Percentiles rank a stretch among this genome's conserved stretches.
Conservation (phyloP, 2,888 invertebrate genomes). For the Cryptophagus acutangulus region DNA sequence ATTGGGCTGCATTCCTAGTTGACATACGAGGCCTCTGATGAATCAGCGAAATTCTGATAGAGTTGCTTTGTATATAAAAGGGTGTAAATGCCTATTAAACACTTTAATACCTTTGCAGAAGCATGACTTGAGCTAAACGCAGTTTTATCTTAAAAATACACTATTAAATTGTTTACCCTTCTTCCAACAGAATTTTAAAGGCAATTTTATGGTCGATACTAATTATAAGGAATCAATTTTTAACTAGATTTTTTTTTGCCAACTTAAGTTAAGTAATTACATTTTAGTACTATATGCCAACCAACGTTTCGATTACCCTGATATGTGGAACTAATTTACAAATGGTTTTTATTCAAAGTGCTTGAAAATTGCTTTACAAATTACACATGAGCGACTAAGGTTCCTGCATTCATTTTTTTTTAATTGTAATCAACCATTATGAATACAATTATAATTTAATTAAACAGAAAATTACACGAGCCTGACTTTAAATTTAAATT, state of each 20-base stretch:
- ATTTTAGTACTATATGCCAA: too few species aligned
- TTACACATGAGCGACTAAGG: too few species aligned
- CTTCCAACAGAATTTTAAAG: slow-evolving; percentile 19
- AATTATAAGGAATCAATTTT: slow-evolving; percentile 15
- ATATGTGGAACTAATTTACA: slow-evolving; percentile 2
- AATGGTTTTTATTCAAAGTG: background rate
- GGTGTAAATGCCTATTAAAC: slow-evolving; percentile 46
- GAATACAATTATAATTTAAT: too few species aligned
- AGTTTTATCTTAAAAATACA: slow-evolving; percentile 13
- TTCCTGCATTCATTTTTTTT: too few species aligned
- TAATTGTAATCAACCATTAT: too few species aligned
- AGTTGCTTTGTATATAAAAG: slow-evolving; percentile 44
- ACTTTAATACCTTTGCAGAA: slow-evolving; percentile 25
- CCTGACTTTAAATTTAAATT: too few species aligned
- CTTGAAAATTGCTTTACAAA: too few species aligned
- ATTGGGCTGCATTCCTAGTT: slow-evolving; percentile 43
- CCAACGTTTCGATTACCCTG: too few species aligned
- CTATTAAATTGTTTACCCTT: slow-evolving; percentile 25
- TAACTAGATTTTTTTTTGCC: slow-evolving; percentile 11
- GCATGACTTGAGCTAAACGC: slow-evolving; percentile 28
- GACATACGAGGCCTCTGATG: slow-evolving; percentile 43
- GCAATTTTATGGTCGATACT: slow-evolving; percentile 29
- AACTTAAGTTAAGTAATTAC: too few species aligned
- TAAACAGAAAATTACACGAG: too few species aligned
- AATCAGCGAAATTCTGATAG: slow-evolving; percentile 41